Base-by-base conservation (phyloP, 2,797 vertebrate genomes). In the Cossypha polioptera region DNA sequence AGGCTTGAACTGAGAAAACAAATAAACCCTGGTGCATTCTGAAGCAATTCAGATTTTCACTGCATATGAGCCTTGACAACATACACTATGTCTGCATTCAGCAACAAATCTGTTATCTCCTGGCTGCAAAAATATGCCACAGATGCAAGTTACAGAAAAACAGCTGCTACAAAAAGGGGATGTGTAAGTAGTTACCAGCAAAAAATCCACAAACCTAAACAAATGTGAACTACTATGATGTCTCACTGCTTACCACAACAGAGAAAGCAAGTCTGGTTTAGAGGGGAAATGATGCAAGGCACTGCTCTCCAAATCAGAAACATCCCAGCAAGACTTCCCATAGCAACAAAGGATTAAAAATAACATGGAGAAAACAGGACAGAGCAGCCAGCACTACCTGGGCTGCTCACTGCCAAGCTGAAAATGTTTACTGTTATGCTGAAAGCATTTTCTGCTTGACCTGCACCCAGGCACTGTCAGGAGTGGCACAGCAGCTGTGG, bases 91-190 rank as follows among this genome's bases (percentile, higher is more conserved):
- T 68, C 86, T 95, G 26, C 86, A 90, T 88, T 94, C 91, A 87
- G 65, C 91, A 95, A 90, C 81, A 94, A 90, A 93, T 95, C 94
- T 96, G 94, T 86, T 95, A 95, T 93, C 91, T 97, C 51, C 86
- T 84, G 84, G 81, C 72, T 91, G 92, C 75, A 80, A 59, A 93
- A 92, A 90, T 69, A 84, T n/a, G 50, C 57, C 91, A 86, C 88
- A 94, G 82, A 94, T 93, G 77, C 81, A 91, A 92, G 68, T 68
- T 91, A 78, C 78, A 94, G 91, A 88, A 73, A 94, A 94, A 54
- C 92, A 84, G 81, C 93, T 96, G 93, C 92, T 95, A 55, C 48
- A 43, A 50, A 94, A 91, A 79, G 54, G 63, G 55, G 84, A 87
- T 93, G 54, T 96, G 76, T 69, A 88, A 94, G 91, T 90, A 82